Evolutionary conservation across 2,113 vertebrate genomes (phyloP).

Genomic region (Silurus glanis): DNA sequence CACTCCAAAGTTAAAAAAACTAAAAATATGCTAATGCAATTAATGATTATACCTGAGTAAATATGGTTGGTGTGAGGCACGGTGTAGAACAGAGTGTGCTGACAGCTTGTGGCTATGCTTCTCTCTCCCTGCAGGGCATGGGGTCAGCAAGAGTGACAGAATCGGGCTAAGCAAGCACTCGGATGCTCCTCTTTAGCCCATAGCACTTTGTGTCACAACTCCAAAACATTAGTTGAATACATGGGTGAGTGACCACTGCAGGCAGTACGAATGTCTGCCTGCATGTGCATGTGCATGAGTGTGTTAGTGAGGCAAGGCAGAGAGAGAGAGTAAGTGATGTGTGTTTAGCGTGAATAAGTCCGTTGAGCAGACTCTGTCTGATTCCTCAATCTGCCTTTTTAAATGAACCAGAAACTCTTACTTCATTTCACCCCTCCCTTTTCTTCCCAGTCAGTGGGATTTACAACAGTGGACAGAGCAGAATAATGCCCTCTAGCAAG

Average conservation of each 20-base stretch:
- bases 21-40: slow-evolving; percentile 17
- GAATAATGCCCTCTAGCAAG: slow-evolving; percentile 76
- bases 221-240: slow-evolving; percentile 65
- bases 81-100: slow-evolving; percentile 7
- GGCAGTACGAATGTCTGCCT: slow-evolving; percentile 45
- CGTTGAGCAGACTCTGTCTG: slow-evolving; percentile 10
- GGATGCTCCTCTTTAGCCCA: slow-evolving; percentile 65
- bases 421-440: slow-evolving; percentile 49
- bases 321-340: slow-evolving; percentile 7
- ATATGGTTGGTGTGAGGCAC: neutral
- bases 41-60: slow-evolving; percentile 21
- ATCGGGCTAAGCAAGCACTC: slow-evolving; percentile 67
- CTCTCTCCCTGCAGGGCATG: slow-evolving; percentile 59
- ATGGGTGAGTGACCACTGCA: slow-evolving; percentile 62
- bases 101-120: slow-evolving; percentile 22
- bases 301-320: neutral
- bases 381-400: slow-evolving; percentile 24
- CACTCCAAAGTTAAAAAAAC: neutral
- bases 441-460: slow-evolving; percentile 68
- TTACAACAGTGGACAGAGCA: slow-evolving; percentile 70
- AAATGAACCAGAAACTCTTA: slow-evolving; percentile 46
- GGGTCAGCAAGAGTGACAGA: slow-evolving; percentile 65
- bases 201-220: slow-evolving; percentile 68
- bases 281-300: slow-evolving; percentile 33
- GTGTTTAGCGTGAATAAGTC: slow-evolving; percentile 23